Evolutionary conservation across 2,888 invertebrate genomes (phyloP).

Genomic region (Erynnis tages): DNA sequence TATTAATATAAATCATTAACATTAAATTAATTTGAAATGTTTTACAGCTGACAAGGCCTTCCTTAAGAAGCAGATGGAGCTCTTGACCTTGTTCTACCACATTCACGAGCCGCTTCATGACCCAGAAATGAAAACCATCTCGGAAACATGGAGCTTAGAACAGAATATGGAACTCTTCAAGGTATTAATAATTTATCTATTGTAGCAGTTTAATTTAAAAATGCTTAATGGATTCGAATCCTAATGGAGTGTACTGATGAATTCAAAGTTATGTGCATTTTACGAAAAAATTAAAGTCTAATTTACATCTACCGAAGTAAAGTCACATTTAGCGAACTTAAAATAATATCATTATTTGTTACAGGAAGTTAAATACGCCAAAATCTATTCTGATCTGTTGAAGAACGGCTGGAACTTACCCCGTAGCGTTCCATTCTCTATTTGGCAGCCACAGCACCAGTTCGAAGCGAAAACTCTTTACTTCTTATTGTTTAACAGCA

Average conservation of each 20-base stretch:
- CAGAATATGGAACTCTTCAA: slow-evolving; percentile 73
- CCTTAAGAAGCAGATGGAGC: slow-evolving; percentile 64
- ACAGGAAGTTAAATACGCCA: slow-evolving; percentile 78
- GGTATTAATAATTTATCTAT: slow-evolving; percentile 48
- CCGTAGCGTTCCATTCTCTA: slow-evolving; percentile 81
- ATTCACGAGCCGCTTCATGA: slow-evolving; percentile 82
- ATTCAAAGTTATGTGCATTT: too few species aligned
- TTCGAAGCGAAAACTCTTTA: slow-evolving; percentile 84
- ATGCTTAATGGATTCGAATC: too few species aligned
- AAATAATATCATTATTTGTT: slow-evolving; percentile 36
- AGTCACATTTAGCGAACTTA: too few species aligned
- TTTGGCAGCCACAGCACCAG: slow-evolving; percentile 78
- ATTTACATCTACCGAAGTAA: too few species aligned
- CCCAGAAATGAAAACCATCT: slow-evolving; percentile 72
- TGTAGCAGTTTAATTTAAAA: too few species aligned
- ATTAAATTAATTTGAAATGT: not conserved
- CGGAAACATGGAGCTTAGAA: slow-evolving; percentile 73
- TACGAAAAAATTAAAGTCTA: too few species aligned
- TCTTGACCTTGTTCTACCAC: slow-evolving; percentile 70
- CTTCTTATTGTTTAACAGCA: slow-evolving; percentile 85
- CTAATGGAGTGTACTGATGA: too few species aligned
- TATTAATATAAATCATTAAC: too few species aligned
- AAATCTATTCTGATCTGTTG: slow-evolving; percentile 78
- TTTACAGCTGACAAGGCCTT: slow-evolving; percentile 75
- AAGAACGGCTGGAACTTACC: slow-evolving; percentile 78